A percentile compares a stretch with the other conserved stretches of the same genome.
phyloP scores from a whole-genome alignment of 2,888 invertebrate species.

The Nowickia ferox region DNA sequence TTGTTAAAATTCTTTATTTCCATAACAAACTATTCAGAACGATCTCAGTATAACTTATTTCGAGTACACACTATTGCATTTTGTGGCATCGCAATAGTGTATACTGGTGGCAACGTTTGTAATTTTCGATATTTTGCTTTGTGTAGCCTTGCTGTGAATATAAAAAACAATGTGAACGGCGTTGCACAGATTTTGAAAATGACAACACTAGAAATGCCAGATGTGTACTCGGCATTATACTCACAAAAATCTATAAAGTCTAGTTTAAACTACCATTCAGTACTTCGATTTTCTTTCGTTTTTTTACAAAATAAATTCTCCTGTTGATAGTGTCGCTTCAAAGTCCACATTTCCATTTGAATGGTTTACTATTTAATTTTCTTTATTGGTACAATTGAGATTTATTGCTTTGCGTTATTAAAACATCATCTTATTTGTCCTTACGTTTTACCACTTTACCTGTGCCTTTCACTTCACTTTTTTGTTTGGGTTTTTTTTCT shows the following conservation, averaged over 20 bases:
- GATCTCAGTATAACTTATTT: too few species aligned
- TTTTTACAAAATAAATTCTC: background rate
- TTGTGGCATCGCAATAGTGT: too few species aligned
- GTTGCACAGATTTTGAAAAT: too few species aligned
- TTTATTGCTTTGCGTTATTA: slow-evolving; percentile 54
- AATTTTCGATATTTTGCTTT: too few species aligned
- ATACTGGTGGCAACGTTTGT: too few species aligned
- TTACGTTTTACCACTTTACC: background rate
- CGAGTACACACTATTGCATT: too few species aligned
- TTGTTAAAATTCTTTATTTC: too few species aligned
- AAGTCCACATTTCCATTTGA: slow-evolving; percentile 26
- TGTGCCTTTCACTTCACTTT: background rate
- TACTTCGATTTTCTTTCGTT: background rate
- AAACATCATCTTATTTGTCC: slow-evolving; percentile 46
- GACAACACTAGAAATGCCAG: too few species aligned
- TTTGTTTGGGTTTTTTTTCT: background rate
- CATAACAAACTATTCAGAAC: too few species aligned
- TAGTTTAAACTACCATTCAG: background rate
- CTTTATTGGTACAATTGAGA: slow-evolving; percentile 40
- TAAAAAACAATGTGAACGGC: too few species aligned
- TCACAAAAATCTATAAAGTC: background rate
- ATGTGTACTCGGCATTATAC: too few species aligned
- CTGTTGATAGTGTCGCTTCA: background rate
- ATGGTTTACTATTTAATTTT: slow-evolving; percentile 24
- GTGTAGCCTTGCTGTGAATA: too few species aligned